Evolutionary conservation across 1,140 invertebrate species (phyloP).

Genomic region (Halictus rubicundus): DNA sequence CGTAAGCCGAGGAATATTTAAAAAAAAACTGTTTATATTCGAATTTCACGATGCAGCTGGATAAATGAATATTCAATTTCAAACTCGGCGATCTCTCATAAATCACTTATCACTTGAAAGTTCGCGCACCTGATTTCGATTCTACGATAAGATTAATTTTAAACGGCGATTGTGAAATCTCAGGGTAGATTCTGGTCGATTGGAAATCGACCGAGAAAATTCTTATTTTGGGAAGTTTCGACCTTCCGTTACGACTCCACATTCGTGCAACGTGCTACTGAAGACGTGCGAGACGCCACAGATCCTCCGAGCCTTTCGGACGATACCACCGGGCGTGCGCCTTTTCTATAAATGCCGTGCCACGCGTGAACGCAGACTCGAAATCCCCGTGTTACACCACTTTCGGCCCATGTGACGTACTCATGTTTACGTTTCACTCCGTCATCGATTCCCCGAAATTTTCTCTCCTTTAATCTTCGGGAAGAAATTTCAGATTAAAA

Average conservation of each 20-base stretch:
- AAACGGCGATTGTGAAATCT: background rate
- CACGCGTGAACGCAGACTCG: conserved; percentile 25
- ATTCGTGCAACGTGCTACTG: conserved; percentile 30
- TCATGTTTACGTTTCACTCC: conserved; percentile 16
- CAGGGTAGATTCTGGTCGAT: background rate
- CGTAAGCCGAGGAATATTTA: background rate
- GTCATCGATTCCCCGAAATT: conserved; percentile 22
- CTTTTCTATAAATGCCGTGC: conserved; percentile 56
- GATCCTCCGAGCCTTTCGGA: conserved; percentile 27
- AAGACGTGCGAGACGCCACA: conserved; percentile 1
- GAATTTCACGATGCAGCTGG: background rate
- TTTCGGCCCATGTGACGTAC: background rate
- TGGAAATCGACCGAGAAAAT: background rate
- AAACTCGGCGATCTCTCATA: background rate
- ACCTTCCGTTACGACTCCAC: background rate
- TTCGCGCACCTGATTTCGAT: background rate
- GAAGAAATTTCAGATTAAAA: no score
- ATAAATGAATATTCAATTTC: background rate
- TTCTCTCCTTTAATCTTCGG: background rate
- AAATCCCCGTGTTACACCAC: background rate
- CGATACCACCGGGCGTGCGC: conserved; percentile 37
- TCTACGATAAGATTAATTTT: background rate
- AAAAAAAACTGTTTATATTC: background rate
- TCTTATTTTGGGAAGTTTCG: background rate
- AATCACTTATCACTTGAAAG: background rate